Evolutionary conservation across 2,797 vertebrate genomes (phyloP), one percentile per base, ranked within the genome.

Genomic region (Epinephelus malabaricus): DNA sequence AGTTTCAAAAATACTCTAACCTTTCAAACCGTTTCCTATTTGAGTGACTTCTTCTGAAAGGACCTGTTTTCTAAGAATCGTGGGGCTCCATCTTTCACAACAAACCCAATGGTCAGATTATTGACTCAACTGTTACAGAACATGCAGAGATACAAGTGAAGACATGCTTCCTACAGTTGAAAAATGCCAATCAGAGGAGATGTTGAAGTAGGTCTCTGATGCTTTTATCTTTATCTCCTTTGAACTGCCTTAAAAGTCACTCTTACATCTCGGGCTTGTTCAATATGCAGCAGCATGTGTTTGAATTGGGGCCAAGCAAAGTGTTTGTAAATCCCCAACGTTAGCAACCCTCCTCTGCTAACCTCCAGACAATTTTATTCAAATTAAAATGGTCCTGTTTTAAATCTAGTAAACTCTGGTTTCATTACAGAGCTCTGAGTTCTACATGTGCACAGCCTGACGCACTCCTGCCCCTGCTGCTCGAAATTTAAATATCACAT

Each of bases 261-360:
- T 27, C 23, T 40, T 23, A 34, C 15, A 53, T 51, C 40, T 76
- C 23, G 2, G 15, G 64, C 49, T 66, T 49, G n/a, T 66, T 84
- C n/a, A 65, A 21, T 72, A 55, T 71, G 69, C 73, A 63, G 75
- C 60, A 46, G 55, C 17, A 47, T 30, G 34, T 58, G 40, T 66
- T 71, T 80, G 53, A 84, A 76, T 30, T 18, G 18, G 23, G 9
- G 76, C 65, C 51, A 70, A 60, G 49, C 15, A 71, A 64, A 40
- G 67, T 10, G 3, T 78, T 79, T 73, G 40, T 67, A 70, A 84
- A 81, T 76, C 55, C 75, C 76, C 73, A 23, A 58, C 30, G 56
- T 76, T 63, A 72, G 46, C 63, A 46, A 45, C 64, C 62, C 54
- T 69, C 40, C 46, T 56, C 58, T 69, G 61, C 53, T 56, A 30